Evolutionary conservation across 1,140 invertebrate species (phyloP).

Genomic region (Dolichoris vasculosae): DNA sequence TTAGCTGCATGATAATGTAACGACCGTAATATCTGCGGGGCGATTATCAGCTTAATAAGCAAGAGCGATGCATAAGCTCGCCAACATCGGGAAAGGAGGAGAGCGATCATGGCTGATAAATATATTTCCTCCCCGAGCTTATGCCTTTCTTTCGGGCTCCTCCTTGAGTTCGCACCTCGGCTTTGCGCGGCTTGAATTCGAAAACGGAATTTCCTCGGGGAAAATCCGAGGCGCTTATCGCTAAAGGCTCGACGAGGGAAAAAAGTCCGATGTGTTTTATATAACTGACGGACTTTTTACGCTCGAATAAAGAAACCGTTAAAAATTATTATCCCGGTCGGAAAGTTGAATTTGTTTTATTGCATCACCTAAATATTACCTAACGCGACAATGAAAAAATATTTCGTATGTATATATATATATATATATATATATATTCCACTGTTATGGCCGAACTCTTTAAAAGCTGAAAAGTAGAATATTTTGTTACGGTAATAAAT

Average conservation of each 20-base stretch:
- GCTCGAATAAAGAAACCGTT: conserved; percentile 7
- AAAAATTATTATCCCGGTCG: conserved; percentile 32
- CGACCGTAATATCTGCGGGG: conserved; percentile 67
- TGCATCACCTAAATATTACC: conserved; percentile 14
- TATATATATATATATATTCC: not conserved
- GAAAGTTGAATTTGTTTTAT: conserved; percentile 8
- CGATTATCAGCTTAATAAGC: conserved; percentile 71
- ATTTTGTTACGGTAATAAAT: conserved; percentile 20
- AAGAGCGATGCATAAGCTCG: conserved; percentile 64
- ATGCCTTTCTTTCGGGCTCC: not conserved
- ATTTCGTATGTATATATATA: not conserved
- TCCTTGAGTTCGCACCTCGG: not conserved
- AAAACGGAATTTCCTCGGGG: not conserved
- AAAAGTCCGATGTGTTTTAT: not conserved
- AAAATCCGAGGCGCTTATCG: not conserved
- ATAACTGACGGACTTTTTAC: not conserved
- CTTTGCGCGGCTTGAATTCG: not conserved
- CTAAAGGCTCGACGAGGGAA: not conserved
- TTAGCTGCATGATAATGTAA: conserved; percentile 68
- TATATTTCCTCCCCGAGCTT: not conserved
- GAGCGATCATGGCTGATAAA: conserved; percentile 24
- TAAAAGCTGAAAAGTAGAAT: conserved; percentile 4
- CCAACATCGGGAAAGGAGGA: not conserved
- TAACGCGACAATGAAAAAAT: conserved; percentile 15
- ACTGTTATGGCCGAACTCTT: not conserved